Evolutionary conservation across 2,797 vertebrate species (phyloP), one percentile per base, ranked within the genome.

Genomic region (Eospalax fontanierii): DNA sequence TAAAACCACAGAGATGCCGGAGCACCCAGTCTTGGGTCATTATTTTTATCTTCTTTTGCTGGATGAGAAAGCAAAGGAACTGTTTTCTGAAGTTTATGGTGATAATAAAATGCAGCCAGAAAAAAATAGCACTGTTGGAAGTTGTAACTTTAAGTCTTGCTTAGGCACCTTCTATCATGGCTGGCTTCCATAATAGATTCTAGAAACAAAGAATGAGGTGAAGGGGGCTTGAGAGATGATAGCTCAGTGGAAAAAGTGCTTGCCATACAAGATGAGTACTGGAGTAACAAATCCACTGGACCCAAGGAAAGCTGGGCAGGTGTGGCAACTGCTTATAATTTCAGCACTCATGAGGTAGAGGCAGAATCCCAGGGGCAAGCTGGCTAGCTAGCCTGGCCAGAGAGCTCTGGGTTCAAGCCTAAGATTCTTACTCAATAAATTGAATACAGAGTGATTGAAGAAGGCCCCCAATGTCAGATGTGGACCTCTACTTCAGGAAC

Each of bases 1-100:
- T 57, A n/a, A 43, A 76, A 2, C 19, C 24, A 3, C 50, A 30
- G 66, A 40, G 74, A 63, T 19, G 28, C 16, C 40, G 30, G 6
- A 18, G 11, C n/a, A 14, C 0, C 28, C 40, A n/a, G 46, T 1
- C 15, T 0, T 11, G 0, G 21, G 0, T 70, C 30, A 4, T n/a
- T 90, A 35, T n/a, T 33, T 50, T 61, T 73, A 26, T 63, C 35
- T 78, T 15, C 46, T 75, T 88, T 54, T 88, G 70, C 22, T 28
- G 65, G 63, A 35, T 11, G 6, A 87, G 33, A 43, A 79, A 89
- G 40, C 50, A 66, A 65, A 40, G 54, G 14, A 35, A 16, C 40
- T 57, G 10, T 70, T 63, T 90, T 38, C 70, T 59, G 28, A 50
- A 65, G 76, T 73, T 83, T 50, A 78, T 15, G 18, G 43, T 46